Evolutionary conservation across 2,888 invertebrate genomes (phyloP).

Genomic region (Scaptodrosophila latifasciaeformis): DNA sequence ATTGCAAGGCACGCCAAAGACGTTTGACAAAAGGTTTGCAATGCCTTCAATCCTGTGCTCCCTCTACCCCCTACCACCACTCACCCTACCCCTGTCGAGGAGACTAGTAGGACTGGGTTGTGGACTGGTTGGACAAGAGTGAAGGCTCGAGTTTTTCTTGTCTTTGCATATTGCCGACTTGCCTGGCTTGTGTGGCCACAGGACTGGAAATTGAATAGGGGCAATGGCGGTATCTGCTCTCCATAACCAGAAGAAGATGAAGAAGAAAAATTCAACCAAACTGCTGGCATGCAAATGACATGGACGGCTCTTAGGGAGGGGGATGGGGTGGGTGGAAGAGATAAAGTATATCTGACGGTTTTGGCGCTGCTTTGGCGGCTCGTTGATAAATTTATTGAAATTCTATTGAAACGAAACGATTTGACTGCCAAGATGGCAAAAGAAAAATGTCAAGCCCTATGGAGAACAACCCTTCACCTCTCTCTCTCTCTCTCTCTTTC

Average conservation of each 20-base stretch:
- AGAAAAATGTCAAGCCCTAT: neutral
- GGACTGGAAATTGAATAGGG: constrained; percentile 61
- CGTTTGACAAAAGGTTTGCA: constrained; percentile 17
- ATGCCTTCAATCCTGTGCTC: too few species aligned
- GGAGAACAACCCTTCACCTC: too few species aligned
- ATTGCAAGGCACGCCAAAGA: constrained; percentile 51
- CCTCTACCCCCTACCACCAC: too few species aligned
- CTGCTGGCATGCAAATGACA: neutral
- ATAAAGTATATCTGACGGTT: constrained; percentile 2
- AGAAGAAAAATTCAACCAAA: neutral
- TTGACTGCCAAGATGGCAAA: constrained; percentile 48
- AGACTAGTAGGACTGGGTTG: constrained; percentile 16
- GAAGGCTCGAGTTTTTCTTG: too few species aligned
- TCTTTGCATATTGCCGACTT: too few species aligned
- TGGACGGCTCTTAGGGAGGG: too few species aligned
- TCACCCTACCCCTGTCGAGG: too few species aligned
- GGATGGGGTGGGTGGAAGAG: neutral
- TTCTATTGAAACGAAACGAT: constrained; percentile 69
- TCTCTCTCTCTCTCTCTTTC: too few species aligned
- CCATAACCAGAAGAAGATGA: neutral
- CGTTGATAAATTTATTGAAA: constrained; percentile 68
- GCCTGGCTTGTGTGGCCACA: too few species aligned
- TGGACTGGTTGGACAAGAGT: constrained; percentile 30
- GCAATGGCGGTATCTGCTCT: constrained; percentile 11
- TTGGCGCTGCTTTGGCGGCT: constrained; percentile 33